A percentile compares a stretch with the other conserved stretches of the same genome.
These are phyloP conservation scores for Caenorhabditis japonica DNA, from an alignment of 2,888 invertebrate genomes.

Conservation along the genomic window DNA sequence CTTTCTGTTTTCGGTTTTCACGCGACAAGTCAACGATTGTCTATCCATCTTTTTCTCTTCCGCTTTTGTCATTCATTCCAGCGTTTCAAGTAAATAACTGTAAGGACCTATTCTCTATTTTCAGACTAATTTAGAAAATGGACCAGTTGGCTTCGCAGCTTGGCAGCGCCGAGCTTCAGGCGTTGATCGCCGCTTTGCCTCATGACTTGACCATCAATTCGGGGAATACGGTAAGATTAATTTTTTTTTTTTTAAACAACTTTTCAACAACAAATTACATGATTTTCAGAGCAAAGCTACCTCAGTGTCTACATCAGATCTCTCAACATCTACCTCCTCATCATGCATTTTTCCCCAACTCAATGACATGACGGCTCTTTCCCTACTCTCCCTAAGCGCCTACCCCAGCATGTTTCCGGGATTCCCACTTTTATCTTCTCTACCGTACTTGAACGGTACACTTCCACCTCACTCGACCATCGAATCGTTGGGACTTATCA, in stretches of 20 bases:
- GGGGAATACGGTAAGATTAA: conserved; percentile 19
- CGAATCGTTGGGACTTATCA: conserved; percentile 51
- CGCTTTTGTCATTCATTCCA: conserved; percentile 16
- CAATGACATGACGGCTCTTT: conserved; percentile 44
- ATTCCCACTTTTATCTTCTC: conserved; percentile 27
- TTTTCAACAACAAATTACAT: neutral
- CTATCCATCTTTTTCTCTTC: conserved; percentile 14
- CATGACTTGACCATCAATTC: conserved; percentile 35
- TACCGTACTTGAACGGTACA: conserved; percentile 31
- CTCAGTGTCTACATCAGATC: conserved; percentile 35
- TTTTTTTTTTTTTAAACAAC: neutral
- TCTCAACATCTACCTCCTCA: conserved; percentile 37
- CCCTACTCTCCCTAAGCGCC: conserved; percentile 44
- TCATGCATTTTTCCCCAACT: conserved; percentile 50
- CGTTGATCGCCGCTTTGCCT: conserved; percentile 50
- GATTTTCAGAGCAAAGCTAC: conserved; percentile 33
- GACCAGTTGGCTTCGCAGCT: conserved; percentile 33
- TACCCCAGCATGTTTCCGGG: conserved; percentile 34
- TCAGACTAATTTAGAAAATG: conserved; percentile 8
- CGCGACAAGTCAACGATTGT: conserved; percentile 31
- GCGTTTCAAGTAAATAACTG: neutral
- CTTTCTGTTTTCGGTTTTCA: conserved; percentile 36
- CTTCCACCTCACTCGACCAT: conserved; percentile 50
- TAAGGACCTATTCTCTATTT: conserved; percentile 18
- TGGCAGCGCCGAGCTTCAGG: conserved; percentile 41